Evolutionary conservation across 1,140 invertebrate species (phyloP).

Genomic region (Caerostris extrusa): DNA sequence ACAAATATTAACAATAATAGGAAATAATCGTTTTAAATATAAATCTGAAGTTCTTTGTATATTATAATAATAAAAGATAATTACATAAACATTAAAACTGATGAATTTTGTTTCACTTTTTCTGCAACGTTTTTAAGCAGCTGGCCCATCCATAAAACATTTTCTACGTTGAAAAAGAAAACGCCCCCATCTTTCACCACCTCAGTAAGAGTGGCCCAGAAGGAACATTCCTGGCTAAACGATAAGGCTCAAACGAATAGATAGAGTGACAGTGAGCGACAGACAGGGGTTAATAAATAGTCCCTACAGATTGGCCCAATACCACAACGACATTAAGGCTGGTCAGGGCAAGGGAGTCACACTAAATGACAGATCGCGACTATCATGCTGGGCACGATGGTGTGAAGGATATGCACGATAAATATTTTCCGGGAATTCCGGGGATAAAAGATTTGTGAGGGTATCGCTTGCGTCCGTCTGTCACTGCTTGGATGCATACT

Average conservation of each 20-base stretch:
- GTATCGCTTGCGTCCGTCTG: not conserved
- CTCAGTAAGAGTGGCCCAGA: not conserved
- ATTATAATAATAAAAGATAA: too few relatives aligned
- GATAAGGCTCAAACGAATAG: not conserved
- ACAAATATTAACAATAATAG: too few relatives aligned
- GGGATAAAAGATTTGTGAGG: slow-evolving; percentile 15
- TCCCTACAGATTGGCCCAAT: not conserved
- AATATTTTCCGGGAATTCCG: not conserved
- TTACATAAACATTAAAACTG: too few relatives aligned
- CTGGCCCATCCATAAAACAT: too few relatives aligned
- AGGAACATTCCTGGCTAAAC: not conserved
- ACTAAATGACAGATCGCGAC: not conserved
- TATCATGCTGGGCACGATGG: not conserved
- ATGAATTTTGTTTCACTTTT: too few relatives aligned
- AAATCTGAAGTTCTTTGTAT: too few relatives aligned
- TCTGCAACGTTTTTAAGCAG: too few relatives aligned
- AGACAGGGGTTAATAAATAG: slow-evolving; percentile 37
- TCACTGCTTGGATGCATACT: not conserved
- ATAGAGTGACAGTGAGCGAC: not conserved
- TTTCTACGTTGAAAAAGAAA: too few relatives aligned
- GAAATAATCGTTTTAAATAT: too few relatives aligned
- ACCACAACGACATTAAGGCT: not conserved
- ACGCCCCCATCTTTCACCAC: too few relatives aligned
- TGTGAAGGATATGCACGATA: not conserved
- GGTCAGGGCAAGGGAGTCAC: not conserved